These are phyloP conservation scores for Paedocypris micromegethes DNA, from an alignment of 2,797 vertebrate genomes.

Conservation along the genomic window DNA sequence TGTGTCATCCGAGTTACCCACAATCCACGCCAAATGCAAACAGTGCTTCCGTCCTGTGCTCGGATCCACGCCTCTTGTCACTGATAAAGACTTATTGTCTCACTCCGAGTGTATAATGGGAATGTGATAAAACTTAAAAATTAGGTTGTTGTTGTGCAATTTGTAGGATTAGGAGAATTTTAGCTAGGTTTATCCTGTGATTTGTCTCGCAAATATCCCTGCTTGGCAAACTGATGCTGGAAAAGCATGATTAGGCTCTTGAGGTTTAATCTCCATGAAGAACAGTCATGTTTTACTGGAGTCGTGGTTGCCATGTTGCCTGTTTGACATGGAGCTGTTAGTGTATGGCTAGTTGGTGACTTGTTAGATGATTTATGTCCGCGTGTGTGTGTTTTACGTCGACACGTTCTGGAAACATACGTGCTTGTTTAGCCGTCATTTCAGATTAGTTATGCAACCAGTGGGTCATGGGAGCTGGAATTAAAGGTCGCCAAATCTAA, in stretches of 20 bases:
- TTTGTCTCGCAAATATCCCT: constrained; percentile 24
- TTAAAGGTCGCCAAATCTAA: constrained; percentile 10
- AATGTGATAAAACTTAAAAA: neutral
- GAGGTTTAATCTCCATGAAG: neutral
- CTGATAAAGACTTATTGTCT: constrained; percentile 37
- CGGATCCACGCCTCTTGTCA: constrained; percentile 12
- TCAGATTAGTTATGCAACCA: constrained; percentile 24
- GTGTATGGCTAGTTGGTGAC: too few species aligned
- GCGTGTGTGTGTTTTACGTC: constrained; percentile 1
- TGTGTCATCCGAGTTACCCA: constrained; percentile 21
- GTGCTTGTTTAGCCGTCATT: neutral
- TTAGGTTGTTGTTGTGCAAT: neutral
- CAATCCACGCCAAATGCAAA: constrained; percentile 43
- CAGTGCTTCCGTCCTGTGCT: constrained; percentile 10
- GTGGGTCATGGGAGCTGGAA: constrained; percentile 19
- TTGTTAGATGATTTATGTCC: neutral
- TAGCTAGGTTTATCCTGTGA: constrained; percentile 5
- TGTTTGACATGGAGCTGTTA: too few species aligned
- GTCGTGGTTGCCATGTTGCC: too few species aligned
- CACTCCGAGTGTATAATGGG: neutral
- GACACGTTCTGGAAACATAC: constrained; percentile 2
- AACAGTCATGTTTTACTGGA: constrained; percentile 10
- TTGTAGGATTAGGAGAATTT: constrained; percentile 19
- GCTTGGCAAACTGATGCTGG: constrained; percentile 2
- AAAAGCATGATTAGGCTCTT: constrained; percentile 10